Conservation (phyloP, 1,140 invertebrate species). For the Colletes gigas region DNA sequence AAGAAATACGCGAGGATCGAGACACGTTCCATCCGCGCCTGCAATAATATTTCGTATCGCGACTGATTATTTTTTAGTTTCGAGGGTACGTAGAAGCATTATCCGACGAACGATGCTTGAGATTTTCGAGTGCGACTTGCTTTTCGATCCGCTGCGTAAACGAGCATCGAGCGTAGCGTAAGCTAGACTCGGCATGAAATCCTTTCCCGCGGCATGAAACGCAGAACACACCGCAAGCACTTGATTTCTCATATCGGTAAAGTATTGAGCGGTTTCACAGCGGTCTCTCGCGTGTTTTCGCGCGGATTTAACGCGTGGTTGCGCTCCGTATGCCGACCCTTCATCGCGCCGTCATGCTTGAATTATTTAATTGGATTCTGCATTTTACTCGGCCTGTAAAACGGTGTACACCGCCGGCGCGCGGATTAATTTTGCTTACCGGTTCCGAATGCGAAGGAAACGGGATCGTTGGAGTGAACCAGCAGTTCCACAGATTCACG, state of each 20-base stretch:
- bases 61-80: too few relatives aligned
- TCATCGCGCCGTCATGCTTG: conserved; percentile 34
- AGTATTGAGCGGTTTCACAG: conserved; percentile 16
- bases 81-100: too few relatives aligned
- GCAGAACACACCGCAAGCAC: not conserved
- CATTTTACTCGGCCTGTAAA: conserved; percentile 39
- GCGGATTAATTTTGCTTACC: conserved; percentile 44
- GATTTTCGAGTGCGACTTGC: too few relatives aligned
- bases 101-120: too few relatives aligned
- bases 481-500: conserved; percentile 33
- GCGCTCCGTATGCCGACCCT: conserved; percentile 14
- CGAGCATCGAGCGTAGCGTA: not conserved
- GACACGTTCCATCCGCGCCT: too few relatives aligned
- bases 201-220: not conserved
- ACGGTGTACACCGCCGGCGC: conserved; percentile 15
- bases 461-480: not conserved
- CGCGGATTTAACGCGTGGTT: conserved; percentile 16
- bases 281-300: conserved; percentile 1
- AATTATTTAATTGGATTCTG: conserved; percentile 58
- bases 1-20: too few relatives aligned
- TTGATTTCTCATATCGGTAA: not conserved
- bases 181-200: not conserved
- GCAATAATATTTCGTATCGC: too few relatives aligned
- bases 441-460: conserved; percentile 10
- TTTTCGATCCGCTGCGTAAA: not conserved